These are phyloP conservation scores for human (Homo sapiens) DNA, from an alignment of 2,113 vertebrate genomes.

Conservation along the genomic window DNA sequence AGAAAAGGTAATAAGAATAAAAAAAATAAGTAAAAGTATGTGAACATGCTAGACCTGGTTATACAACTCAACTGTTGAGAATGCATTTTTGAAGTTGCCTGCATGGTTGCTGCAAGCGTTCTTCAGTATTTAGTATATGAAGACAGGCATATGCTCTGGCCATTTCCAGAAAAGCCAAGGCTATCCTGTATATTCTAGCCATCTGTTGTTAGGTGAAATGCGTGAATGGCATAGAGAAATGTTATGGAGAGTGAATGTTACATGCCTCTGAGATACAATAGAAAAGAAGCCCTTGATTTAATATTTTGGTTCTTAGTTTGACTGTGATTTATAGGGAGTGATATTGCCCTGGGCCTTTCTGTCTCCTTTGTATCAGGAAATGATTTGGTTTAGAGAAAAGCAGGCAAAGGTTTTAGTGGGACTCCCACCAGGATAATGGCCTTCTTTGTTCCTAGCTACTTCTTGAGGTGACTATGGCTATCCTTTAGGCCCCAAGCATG, in stretches of 20 bases:
- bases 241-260: background rate
- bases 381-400: background rate
- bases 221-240: background rate
- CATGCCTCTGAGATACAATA: background rate
- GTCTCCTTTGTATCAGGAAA: background rate
- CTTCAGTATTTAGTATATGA: background rate
- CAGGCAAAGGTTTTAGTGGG: background rate
- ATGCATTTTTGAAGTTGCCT: background rate
- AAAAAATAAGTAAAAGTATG: background rate
- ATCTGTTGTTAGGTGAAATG: background rate
- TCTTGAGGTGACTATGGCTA: background rate
- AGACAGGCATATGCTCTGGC: background rate
- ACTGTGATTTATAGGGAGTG: background rate
- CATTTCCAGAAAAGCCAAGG: constrained; percentile 10
- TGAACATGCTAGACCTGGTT: background rate
- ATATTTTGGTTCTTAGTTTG: constrained; percentile 22
- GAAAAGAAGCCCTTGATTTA: background rate
- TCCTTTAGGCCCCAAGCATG: background rate
- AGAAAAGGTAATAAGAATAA: background rate
- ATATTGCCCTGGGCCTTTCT: background rate
- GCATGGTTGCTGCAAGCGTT: background rate
- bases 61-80: background rate
- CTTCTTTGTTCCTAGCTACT: background rate
- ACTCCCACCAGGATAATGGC: background rate
- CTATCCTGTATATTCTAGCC: background rate